Evolutionary conservation across 2,113 vertebrate genomes (phyloP).

Genomic region (Nyctibius bracteatus): DNA sequence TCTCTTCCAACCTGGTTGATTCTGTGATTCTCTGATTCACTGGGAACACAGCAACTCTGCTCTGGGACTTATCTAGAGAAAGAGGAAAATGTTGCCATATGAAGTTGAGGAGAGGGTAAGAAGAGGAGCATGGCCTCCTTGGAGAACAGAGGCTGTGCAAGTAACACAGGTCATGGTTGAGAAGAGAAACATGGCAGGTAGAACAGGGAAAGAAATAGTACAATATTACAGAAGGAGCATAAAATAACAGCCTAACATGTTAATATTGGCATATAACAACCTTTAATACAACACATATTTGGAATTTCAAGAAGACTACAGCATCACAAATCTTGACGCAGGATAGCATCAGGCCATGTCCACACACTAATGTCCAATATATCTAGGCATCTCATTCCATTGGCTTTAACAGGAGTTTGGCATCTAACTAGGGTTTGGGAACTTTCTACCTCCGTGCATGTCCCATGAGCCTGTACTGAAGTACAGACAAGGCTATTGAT

Average conservation of each 20-base stretch:
- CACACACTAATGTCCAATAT: background rate
- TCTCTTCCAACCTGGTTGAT: no score
- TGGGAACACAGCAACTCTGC: background rate
- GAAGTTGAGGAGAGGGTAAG: background rate
- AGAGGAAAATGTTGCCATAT: background rate
- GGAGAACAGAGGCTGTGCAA: background rate
- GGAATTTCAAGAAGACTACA: background rate
- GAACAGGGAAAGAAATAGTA: background rate
- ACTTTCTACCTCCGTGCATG: background rate
- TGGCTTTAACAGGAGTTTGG: background rate
- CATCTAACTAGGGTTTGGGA: background rate
- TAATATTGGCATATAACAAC: background rate
- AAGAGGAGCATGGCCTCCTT: fast-evolving
- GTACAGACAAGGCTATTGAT: background rate
- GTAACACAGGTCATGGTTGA: background rate
- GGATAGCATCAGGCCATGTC: background rate
- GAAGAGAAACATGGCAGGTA: background rate
- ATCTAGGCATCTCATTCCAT: background rate
- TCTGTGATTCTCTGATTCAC: no score
- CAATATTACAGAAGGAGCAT: background rate
- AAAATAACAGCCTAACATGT: background rate
- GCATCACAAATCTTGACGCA: background rate
- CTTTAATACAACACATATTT: background rate
- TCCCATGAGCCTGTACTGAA: background rate
- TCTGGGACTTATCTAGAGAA: background rate